Evolutionary conservation across 37 sponge, comb jelly and placozoan genomes (phyloP), one percentile per base, ranked within the genome.

Genomic region (Bolinopsis microptera): DNA sequence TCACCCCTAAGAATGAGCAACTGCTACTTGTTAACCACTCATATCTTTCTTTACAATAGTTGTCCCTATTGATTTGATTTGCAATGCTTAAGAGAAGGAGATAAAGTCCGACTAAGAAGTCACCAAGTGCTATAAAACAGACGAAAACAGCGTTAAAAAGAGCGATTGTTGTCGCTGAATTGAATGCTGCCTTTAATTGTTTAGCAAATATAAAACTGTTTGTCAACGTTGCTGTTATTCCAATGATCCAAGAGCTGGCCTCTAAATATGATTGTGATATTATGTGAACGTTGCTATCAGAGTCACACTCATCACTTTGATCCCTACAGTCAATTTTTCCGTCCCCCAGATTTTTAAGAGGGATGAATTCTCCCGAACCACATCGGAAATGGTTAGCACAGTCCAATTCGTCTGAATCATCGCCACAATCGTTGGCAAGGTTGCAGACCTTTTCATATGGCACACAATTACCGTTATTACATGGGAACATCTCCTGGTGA

Each of bases 321-420:
- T 72, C 75, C 31, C 31, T 72, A 72, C 75, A 72, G 75, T 72
- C 75, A 3, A 72, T 3, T 72, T 30, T 28, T 2, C 26, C 26
- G 31, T 72, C 75, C 5, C 75, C 26, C 75, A n/a, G 26, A n/a
- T 21, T n/a, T n/a, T 2, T 8, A 8, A 72, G 26, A 8, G 31
- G 26, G 13, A 72, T 72, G 75, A 72, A 72, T n/a, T 72, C 75
- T 72, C 75, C 75, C 5, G 75, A 72, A 72, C 75, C 75, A 21
- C 75, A 72, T 21, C 3, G 5, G 26, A 72, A 72, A 72, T 72
- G 75, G 75, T 72, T 72, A 23, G 26, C 5, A 72, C 75, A 72
- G 13, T 28, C 31, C 26, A 30, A 3, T 28, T 72, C 75, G 31
- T 72, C 75, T 30, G 31, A 30, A n/a, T 28, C 75, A 21, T 72